These are phyloP conservation scores for Mactra quadrangularis DNA, from an alignment of 1,140 invertebrate genomes.

Conservation along the genomic window DNA sequence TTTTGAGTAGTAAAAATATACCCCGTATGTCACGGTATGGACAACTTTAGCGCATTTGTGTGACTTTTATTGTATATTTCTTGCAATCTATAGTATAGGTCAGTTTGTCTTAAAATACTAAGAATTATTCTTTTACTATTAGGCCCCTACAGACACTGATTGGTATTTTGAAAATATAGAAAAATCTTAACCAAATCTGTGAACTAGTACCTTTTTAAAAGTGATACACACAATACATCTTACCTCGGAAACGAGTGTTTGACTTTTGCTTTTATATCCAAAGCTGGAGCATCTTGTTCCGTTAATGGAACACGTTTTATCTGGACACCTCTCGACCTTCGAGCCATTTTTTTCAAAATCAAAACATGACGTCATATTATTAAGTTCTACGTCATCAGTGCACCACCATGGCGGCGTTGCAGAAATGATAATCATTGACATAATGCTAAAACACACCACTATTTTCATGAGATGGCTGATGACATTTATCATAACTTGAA, in stretches of 20 bases:
- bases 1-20: too few species aligned
- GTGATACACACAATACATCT: background rate
- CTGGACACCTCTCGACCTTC: background rate
- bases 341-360: background rate
- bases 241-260: slow-evolving; percentile 25
- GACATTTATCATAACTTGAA: slow-evolving; percentile 8
- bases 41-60: too few species aligned
- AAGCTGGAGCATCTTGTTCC: slow-evolving; percentile 13
- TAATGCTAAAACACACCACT: background rate
- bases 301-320: slow-evolving; percentile 1
- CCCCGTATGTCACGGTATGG: too few species aligned
- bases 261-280: background rate
- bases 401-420: slow-evolving; percentile 29
- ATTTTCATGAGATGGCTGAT: slow-evolving; percentile 12
- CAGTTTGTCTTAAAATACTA: too few species aligned
- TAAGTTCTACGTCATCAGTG: background rate
- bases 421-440: background rate
- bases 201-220: background rate
- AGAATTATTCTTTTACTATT: background rate
- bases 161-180: too few species aligned
- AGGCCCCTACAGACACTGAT: background rate
- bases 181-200: background rate
- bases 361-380: slow-evolving; percentile 1
- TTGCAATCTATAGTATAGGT: too few species aligned
- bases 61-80: too few species aligned